phyloP scores from a whole-genome alignment of 2,888 invertebrate species.

The Parelbella ahira region DNA sequence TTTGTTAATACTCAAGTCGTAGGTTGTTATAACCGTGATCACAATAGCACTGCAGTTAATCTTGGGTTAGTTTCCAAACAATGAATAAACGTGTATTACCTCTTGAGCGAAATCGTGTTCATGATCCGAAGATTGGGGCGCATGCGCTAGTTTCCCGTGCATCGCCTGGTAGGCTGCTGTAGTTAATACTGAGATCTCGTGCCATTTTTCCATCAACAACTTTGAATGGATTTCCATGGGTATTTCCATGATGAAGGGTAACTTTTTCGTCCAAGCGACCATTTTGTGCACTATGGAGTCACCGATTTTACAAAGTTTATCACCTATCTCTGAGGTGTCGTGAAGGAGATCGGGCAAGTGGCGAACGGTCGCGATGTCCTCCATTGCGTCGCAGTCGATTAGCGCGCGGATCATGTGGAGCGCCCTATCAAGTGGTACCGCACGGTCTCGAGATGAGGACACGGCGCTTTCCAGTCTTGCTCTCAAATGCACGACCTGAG shows the following conservation, averaged over 20 bases:
- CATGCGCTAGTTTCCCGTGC: constrained; percentile 83
- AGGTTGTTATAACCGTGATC: no score
- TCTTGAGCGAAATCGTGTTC: constrained; percentile 93
- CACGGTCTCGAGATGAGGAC: constrained; percentile 91
- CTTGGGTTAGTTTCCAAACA: constrained; percentile 20
- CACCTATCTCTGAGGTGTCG: constrained; percentile 94
- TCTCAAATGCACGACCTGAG: constrained; percentile 88
- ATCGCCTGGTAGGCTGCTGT: constrained; percentile 97
- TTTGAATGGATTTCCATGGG: constrained; percentile 98
- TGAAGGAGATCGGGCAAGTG: constrained; percentile 94
- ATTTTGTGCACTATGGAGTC: constrained; percentile 99
- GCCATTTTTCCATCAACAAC: constrained; percentile 98
- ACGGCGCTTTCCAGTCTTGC: constrained; percentile 93
- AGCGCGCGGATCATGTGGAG: constrained; percentile 94
- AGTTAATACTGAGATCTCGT: constrained; percentile 95
- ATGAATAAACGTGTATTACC: constrained; percentile 65
- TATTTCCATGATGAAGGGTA: constrained; percentile 98
- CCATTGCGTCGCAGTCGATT: constrained; percentile 98
- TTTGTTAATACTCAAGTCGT: no score
- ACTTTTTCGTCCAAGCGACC: constrained; percentile 98
- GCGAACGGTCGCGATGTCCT: constrained; percentile 95
- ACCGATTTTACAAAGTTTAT: constrained; percentile 96
- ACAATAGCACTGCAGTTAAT: constrained; percentile 7
- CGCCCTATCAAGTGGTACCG: constrained; percentile 90
- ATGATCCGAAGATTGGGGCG: constrained; percentile 69